Conservation (phyloP, 2,888 invertebrate genomes). For the Polymixis lichenea region DNA sequence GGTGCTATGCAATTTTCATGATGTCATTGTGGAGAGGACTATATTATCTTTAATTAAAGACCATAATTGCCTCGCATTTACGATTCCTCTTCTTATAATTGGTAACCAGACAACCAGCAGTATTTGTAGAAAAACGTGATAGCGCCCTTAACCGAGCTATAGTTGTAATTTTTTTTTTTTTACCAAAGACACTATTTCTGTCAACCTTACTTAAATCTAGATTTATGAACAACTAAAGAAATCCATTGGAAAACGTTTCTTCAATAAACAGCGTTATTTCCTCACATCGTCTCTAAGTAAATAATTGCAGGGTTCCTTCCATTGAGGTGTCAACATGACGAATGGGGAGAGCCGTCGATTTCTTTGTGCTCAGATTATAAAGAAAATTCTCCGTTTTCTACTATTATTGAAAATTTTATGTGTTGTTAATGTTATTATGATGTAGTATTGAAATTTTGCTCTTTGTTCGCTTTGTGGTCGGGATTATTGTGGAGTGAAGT, state of each 20-base stretch:
- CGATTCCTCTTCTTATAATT: no score
- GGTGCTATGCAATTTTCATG: no score
- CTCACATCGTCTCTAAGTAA: conserved; percentile 69
- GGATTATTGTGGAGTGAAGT: conserved; percentile 21
- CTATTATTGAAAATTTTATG: conserved; percentile 60
- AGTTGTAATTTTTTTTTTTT: background rate
- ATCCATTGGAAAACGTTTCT: conserved; percentile 30
- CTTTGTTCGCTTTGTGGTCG: conserved; percentile 47
- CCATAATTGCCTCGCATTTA: no score
- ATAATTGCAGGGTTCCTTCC: conserved; percentile 72
- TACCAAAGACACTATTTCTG: background rate
- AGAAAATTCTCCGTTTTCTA: conserved; percentile 58
- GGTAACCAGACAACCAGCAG: no score
- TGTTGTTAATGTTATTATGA: conserved; percentile 53
- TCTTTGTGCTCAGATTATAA: conserved; percentile 63
- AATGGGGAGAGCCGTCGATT: conserved; percentile 66
- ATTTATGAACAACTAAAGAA: background rate
- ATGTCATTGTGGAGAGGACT: no score
- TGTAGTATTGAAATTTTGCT: conserved; percentile 55
- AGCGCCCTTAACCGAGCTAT: no score
- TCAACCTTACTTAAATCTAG: conserved; percentile 4
- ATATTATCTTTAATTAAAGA: no score
- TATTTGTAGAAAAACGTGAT: no score
- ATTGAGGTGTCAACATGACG: conserved; percentile 81
- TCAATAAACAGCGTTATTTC: conserved; percentile 46